Conservation (phyloP, 1,140 invertebrate species). For the Limonius californicus region DNA sequence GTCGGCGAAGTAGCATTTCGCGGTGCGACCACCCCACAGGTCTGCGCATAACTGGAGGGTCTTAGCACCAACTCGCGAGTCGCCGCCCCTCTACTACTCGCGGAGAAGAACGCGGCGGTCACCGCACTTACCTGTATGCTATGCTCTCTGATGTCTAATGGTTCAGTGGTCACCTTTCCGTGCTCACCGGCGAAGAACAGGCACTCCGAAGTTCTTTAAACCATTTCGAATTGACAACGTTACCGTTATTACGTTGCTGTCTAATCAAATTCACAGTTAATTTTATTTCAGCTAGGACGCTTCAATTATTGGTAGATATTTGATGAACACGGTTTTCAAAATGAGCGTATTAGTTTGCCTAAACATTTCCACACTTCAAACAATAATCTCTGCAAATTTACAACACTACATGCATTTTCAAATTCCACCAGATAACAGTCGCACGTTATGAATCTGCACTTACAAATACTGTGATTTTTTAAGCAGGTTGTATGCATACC, state of each 20-base stretch:
- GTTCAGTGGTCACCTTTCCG: neutral
- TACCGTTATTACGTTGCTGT: neutral
- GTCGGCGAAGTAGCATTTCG: neutral
- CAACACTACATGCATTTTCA: no score
- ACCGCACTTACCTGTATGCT: slow-evolving; percentile 9
- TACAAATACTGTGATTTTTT: no score
- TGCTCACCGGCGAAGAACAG: neutral
- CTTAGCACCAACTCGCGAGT: slow-evolving; percentile 5
- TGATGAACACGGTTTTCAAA: no score
- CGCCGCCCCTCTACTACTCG: neutral
- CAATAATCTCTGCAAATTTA: no score
- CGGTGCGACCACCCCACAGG: neutral
- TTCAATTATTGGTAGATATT: no score
- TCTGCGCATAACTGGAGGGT: slow-evolving; percentile 10
- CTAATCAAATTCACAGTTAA: no score
- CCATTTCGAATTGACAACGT: neutral
- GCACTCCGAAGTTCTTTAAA: neutral
- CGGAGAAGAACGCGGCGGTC: neutral
- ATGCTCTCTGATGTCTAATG: neutral
- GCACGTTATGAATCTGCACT: no score
- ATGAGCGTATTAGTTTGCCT: no score
- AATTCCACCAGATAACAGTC: no score
- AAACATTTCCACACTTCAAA: no score
- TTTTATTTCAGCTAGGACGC: no score
- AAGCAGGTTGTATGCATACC: no score